Conservation (phyloP, 2,797 vertebrate species). For the Myotis pilosus region DNA sequence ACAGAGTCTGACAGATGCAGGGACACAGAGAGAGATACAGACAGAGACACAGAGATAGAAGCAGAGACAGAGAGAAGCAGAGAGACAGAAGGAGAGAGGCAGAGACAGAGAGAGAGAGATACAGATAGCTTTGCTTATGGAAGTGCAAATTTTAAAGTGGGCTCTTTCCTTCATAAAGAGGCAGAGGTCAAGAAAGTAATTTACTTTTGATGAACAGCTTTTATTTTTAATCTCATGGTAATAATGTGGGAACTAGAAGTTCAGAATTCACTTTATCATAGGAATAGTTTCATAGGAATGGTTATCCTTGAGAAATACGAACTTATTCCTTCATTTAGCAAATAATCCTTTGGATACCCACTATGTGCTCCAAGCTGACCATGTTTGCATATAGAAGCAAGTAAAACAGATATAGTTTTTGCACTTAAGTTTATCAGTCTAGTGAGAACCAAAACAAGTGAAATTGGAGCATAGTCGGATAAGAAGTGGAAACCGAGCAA, state of each 20-base stretch:
- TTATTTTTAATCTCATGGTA: neutral
- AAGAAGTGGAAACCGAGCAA: neutral
- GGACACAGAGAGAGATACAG: neutral
- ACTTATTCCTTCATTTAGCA: constrained; percentile 20
- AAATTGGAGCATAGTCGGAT: neutral
- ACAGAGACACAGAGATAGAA: neutral
- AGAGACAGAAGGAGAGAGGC: neutral
- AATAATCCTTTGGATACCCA: neutral
- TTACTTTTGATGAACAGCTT: neutral
- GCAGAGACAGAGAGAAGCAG: neutral
- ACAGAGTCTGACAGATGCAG: neutral
- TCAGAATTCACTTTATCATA: constrained; percentile 38
- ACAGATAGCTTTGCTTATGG: neutral
- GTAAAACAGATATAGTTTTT: neutral
- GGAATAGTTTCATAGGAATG: neutral
- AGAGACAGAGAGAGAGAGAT: neutral
- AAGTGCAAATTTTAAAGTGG: neutral
- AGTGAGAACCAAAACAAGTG: neutral
- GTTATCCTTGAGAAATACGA: neutral
- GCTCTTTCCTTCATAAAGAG: neutral
- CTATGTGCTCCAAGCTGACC: neutral
- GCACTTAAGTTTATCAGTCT: neutral
- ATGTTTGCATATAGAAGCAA: neutral
- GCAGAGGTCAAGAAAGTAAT: neutral
- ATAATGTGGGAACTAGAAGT: neutral